Evolutionary conservation across 2,113 vertebrate species (phyloP).

Genomic region (Acanthisitta chloris): DNA sequence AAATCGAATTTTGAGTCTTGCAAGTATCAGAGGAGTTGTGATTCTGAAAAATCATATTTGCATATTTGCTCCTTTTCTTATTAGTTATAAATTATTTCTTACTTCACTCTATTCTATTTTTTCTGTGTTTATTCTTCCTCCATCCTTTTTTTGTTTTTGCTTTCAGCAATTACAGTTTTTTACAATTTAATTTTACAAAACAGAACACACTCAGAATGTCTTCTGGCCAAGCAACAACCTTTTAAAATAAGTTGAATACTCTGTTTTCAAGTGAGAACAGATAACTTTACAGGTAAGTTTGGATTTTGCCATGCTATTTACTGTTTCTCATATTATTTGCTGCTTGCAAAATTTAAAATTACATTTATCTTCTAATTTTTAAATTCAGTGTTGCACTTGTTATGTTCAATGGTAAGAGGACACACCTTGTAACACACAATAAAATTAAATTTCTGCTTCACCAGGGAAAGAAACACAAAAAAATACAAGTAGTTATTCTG

Average conservation of each 20-base stretch:
- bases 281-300: not conserved
- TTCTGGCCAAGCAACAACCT: not conserved
- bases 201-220: not conserved
- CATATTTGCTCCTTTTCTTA: not conserved
- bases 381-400: not conserved
- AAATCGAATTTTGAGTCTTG: not conserved
- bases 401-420: not conserved
- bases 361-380: not conserved
- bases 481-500: not conserved
- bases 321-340: not conserved
- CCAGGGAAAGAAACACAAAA: not conserved
- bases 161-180: not conserved
- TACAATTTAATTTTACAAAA: not conserved
- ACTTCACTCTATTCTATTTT: not conserved
- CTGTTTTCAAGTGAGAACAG: not conserved
- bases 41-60: not conserved
- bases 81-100: not conserved
- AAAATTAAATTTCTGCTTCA: not conserved
- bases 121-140: not conserved
- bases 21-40: not conserved
- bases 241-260: not conserved
- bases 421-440: not conserved
- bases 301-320: not conserved
- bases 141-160: not conserved
- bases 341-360: not conserved